Conservation (phyloP, 92 coral and sea anemone species). For the Muricea muricata region DNA sequence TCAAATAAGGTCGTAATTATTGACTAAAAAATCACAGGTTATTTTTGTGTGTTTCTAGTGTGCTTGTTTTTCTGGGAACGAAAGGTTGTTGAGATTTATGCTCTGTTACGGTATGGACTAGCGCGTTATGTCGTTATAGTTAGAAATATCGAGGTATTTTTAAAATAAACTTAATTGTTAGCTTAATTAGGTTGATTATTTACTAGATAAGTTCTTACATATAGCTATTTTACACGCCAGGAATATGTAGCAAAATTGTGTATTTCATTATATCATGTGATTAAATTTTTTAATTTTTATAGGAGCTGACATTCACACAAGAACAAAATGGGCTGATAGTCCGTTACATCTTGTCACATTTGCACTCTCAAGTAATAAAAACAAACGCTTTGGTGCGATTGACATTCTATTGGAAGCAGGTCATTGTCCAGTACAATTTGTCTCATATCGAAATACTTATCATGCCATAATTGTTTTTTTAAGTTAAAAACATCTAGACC, state of each 20-base stretch:
- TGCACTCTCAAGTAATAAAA: constrained; percentile 71
- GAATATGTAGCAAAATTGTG: too few species aligned
- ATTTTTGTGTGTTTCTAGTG: constrained; percentile 57
- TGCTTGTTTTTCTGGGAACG: constrained; percentile 83
- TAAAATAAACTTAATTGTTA: too few species aligned
- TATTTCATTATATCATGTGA: too few species aligned
- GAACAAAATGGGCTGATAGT: constrained; percentile 78
- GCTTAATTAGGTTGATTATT: too few species aligned
- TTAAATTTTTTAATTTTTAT: background rate
- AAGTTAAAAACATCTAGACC: too few species aligned
- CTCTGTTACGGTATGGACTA: constrained; percentile 67
- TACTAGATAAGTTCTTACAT: too few species aligned
- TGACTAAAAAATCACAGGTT: background rate
- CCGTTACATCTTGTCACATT: constrained; percentile 90
- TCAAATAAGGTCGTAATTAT: background rate
- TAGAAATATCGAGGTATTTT: too few species aligned
- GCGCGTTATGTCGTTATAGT: too few species aligned
- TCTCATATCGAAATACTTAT: too few species aligned
- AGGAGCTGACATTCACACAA: constrained; percentile 82
- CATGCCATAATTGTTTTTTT: too few species aligned
- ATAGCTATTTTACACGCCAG: too few species aligned
- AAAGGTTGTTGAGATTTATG: constrained; percentile 75
- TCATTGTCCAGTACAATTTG: constrained; percentile 22
- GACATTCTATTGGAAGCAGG: constrained; percentile 76
- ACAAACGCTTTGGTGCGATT: constrained; percentile 60